Evolutionary conservation across 2,113 vertebrate genomes (phyloP).

Genomic region (Melierax canorus): DNA sequence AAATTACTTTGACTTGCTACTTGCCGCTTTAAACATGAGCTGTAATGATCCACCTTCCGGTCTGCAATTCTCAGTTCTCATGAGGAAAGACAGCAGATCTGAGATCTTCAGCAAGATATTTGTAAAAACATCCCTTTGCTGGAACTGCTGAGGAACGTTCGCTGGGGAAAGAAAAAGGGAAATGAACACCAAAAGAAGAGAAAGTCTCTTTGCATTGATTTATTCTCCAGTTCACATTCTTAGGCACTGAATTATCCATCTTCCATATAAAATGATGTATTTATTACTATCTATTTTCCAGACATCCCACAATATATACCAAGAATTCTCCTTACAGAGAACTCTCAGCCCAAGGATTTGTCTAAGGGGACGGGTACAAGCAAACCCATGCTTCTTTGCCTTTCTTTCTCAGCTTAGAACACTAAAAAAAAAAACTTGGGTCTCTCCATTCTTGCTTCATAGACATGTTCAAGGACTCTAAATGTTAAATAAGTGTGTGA

Average conservation of each 20-base stretch:
- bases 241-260: neutral
- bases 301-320: neutral
- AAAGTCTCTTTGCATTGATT: neutral
- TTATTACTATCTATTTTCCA: constrained; percentile 22
- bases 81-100: neutral
- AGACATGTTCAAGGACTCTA: neutral
- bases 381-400: neutral
- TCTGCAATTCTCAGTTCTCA: neutral
- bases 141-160: neutral
- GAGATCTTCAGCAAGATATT: neutral
- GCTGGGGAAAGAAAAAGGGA: neutral
- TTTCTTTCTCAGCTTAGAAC: neutral
- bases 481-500: neutral
- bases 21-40: neutral
- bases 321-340: neutral
- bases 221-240: constrained; percentile 8
- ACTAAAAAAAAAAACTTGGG: neutral
- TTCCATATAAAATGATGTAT: neutral
- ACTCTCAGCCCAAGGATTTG: neutral
- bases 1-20: neutral
- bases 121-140: neutral
- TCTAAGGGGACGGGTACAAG: neutral
- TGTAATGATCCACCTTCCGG: accelerated
- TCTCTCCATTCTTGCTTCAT: neutral
- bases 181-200: neutral